A percentile compares a stretch with the other conserved stretches of the same genome.
Evolutionary conservation across 2,113 vertebrate species (phyloP).

Genomic region (Circaetus cinerascens): DNA sequence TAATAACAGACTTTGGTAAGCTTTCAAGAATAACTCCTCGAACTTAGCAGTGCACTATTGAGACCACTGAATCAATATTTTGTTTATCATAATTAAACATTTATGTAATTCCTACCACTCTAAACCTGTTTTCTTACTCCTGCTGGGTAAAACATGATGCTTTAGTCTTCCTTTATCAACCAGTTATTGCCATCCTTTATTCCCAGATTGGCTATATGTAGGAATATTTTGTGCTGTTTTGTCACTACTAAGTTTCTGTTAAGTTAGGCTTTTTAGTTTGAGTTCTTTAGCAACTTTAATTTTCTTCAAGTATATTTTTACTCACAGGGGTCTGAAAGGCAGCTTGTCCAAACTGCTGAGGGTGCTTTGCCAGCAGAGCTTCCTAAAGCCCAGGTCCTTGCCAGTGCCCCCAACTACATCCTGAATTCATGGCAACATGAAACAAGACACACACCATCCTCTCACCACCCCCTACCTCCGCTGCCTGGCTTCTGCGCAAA

Average conservation of each 20-base stretch:
- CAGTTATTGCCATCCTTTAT: constrained; percentile 30
- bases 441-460: background rate
- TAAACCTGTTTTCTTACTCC: constrained; percentile 41
- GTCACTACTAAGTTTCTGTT: background rate
- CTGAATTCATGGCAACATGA: background rate
- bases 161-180: constrained; percentile 15
- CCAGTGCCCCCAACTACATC: background rate
- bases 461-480: background rate
- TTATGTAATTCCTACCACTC: constrained; percentile 35
- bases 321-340: background rate
- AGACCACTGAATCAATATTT: constrained; percentile 48
- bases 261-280: background rate
- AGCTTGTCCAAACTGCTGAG: background rate
- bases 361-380: background rate
- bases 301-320: background rate
- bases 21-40: constrained; percentile 34
- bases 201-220: background rate
- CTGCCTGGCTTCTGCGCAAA: background rate
- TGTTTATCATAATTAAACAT: constrained; percentile 59
- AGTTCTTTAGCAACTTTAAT: background rate
- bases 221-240: background rate
- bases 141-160: constrained; percentile 33
- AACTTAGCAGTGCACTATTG: background rate
- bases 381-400: background rate
- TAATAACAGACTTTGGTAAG: constrained; percentile 30